phyloP scores from a whole-genome alignment of 2,113 vertebrate species.

The Isurus oxyrinchus region DNA sequence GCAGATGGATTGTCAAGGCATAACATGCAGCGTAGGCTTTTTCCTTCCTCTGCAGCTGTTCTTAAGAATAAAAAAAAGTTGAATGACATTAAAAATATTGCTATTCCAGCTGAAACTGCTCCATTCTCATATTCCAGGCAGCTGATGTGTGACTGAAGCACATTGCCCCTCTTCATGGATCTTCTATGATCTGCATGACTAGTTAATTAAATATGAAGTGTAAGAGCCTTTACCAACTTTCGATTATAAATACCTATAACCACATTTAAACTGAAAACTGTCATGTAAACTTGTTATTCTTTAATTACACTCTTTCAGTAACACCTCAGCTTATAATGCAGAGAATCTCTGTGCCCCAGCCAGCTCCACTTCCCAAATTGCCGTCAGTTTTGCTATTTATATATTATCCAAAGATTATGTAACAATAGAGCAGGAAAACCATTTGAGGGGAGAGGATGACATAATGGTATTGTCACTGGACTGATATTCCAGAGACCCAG shows the following conservation, averaged over 20 bases:
- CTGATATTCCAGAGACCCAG: too few species aligned
- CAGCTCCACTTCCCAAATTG: not conserved
- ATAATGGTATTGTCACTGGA: too few species aligned
- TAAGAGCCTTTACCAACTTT: not conserved
- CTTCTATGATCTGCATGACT: not conserved
- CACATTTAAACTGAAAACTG: not conserved
- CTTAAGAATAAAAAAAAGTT: not conserved
- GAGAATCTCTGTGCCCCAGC: not conserved
- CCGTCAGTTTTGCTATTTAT: not conserved
- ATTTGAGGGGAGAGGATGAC: too few species aligned
- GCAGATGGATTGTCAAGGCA: not conserved
- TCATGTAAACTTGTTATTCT: not conserved
- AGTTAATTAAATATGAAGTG: not conserved
- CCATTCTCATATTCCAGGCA: not conserved
- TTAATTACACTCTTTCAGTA: not conserved
- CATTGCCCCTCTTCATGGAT: not conserved
- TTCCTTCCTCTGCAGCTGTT: not conserved
- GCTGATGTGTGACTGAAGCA: not conserved
- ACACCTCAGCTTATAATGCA: not conserved
- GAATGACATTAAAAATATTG: not conserved
- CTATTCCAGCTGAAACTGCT: not conserved
- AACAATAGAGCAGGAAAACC: not conserved
- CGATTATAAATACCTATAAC: too few species aligned
- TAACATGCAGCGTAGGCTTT: not conserved
- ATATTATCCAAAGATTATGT: not conserved